phyloP scores from a whole-genome alignment of 2,113 vertebrate species.

The Thalassoma bifasciatum region DNA sequence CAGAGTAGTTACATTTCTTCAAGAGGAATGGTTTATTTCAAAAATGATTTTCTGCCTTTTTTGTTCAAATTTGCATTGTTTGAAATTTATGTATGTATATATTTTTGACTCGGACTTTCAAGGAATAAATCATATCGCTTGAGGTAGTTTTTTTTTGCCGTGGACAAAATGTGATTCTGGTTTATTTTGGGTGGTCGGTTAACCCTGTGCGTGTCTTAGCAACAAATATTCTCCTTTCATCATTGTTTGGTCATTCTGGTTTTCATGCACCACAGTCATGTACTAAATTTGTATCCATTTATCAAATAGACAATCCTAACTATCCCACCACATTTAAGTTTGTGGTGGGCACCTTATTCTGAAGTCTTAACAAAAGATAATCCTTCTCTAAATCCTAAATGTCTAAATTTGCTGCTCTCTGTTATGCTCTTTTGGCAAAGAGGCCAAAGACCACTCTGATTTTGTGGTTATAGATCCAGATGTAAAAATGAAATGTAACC shows the following conservation, averaged over 20 bases:
- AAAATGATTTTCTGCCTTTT: conserved; percentile 51
- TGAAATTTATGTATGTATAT: conserved; percentile 75
- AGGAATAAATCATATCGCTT: conserved; percentile 78
- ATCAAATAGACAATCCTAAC: conserved; percentile 82
- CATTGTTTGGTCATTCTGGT: conserved; percentile 6
- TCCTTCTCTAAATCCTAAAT: conserved; percentile 12
- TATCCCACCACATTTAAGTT: conserved; percentile 41
- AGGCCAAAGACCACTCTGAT: conserved; percentile 51
- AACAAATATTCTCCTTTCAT: conserved; percentile 21
- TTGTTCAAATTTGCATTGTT: conserved; percentile 71
- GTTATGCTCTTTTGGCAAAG: conserved; percentile 50
- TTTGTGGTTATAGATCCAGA: background rate
- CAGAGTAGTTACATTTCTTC: conserved; percentile 63
- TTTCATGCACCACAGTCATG: conserved; percentile 22
- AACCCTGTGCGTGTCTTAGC: conserved; percentile 6
- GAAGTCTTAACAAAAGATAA: conserved; percentile 6
- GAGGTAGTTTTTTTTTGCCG: conserved; percentile 61
- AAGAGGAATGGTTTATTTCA: conserved; percentile 68
- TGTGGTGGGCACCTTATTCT: conserved; percentile 22
- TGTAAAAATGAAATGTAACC: conserved; percentile 2
- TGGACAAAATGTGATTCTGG: conserved; percentile 55
- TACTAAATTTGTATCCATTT: conserved; percentile 46
- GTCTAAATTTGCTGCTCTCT: conserved; percentile 49
- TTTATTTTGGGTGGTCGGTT: conserved; percentile 49
- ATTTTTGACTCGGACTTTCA: conserved; percentile 74